Percentiles rank a stretch among this genome's conserved stretches.
Evolutionary conservation across 1,140 invertebrate genomes (phyloP).

Genomic region (Drosophila kepulauana): DNA sequence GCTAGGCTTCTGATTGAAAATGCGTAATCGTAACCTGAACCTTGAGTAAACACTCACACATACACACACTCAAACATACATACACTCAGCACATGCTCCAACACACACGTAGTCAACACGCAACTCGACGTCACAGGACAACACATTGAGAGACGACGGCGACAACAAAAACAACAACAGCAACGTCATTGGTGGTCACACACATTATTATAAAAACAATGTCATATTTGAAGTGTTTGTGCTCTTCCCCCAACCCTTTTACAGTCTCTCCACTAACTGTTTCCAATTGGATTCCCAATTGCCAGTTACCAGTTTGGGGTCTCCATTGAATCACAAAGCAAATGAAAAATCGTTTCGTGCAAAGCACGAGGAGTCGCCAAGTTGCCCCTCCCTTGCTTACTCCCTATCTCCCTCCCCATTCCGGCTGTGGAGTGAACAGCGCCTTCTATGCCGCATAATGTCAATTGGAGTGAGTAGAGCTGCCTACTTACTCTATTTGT

Average conservation of each 20-base stretch:
- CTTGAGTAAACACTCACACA: slow-evolving; percentile 75
- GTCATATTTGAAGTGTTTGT: slow-evolving; percentile 40
- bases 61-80: slow-evolving; percentile 35
- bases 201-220: slow-evolving; percentile 25
- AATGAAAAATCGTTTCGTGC: slow-evolving; percentile 81
- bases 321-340: slow-evolving; percentile 49
- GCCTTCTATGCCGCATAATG: slow-evolving; percentile 67
- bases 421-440: slow-evolving; percentile 19
- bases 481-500: slow-evolving; percentile 7
- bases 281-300: slow-evolving; percentile 26
- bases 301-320: slow-evolving; percentile 1
- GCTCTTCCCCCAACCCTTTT: neutral
- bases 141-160: slow-evolving; percentile 29
- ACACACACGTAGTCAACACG: slow-evolving; percentile 37
- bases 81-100: slow-evolving; percentile 18
- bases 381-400: slow-evolving; percentile 22
- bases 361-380: slow-evolving; percentile 71
- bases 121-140: slow-evolving; percentile 70
- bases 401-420: neutral
- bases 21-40: slow-evolving; percentile 81
- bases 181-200: slow-evolving; percentile 2
- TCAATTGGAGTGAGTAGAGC: slow-evolving; percentile 42
- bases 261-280: neutral
- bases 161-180: slow-evolving; percentile 34
- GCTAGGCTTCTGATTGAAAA: slow-evolving; percentile 67